Percentiles rank a stretch among this genome's conserved stretches.
Evolutionary conservation across 2,888 invertebrate species (phyloP).

Genomic region (Melanotus villosus): DNA sequence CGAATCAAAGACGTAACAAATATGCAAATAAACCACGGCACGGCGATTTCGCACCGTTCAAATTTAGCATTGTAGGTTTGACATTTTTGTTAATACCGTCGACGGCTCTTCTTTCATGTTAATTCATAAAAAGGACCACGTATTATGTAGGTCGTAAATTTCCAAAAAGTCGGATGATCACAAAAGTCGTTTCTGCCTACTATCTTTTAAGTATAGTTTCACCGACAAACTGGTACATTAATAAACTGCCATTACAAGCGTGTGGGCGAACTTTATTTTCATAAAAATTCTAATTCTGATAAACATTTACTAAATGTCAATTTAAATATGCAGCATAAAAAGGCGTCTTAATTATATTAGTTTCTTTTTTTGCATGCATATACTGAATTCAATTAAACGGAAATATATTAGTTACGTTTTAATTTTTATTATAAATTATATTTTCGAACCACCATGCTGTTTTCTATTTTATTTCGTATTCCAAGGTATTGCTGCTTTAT

Average conservation of each 20-base stretch:
- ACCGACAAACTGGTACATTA: constrained; percentile 26
- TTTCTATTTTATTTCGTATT: too few species aligned
- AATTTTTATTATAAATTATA: too few species aligned
- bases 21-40: not conserved
- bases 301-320: not conserved
- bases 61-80: not conserved
- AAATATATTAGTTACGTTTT: too few species aligned
- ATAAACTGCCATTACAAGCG: constrained; percentile 8
- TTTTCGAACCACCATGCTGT: too few species aligned
- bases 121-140: not conserved
- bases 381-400: not conserved
- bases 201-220: constrained; percentile 17
- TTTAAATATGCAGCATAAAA: not conserved
- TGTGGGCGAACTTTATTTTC: constrained; percentile 26
- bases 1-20: not conserved
- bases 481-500: too few species aligned
- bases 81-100: constrained; percentile 8
- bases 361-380: not conserved
- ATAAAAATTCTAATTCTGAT: not conserved
- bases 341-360: too few species aligned
- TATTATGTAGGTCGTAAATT: not conserved
- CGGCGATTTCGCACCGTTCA: not conserved
- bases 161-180: constrained; percentile 19
- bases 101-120: not conserved
- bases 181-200: constrained; percentile 30